Evolutionary conservation across 2,113 vertebrate species (phyloP).

Genomic region (Lucifuga dentata): DNA sequence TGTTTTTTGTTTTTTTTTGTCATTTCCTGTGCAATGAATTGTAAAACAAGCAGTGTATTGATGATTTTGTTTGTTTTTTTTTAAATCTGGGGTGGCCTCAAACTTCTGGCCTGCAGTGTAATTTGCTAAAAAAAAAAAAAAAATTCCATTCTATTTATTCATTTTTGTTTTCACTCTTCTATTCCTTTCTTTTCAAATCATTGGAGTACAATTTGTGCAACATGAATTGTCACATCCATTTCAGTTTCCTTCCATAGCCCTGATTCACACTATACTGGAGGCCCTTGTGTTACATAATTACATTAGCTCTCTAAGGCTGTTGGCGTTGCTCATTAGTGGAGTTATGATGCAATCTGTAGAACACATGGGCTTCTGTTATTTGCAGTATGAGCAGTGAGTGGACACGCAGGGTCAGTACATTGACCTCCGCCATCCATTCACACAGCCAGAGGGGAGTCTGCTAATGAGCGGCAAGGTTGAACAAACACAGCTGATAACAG

Average conservation of each 20-base stretch:
- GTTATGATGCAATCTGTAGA: constrained; percentile 70
- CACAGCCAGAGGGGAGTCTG: constrained; percentile 62
- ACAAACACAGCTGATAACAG: constrained; percentile 71
- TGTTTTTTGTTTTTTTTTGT: too few relatives aligned
- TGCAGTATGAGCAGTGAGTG: constrained; percentile 59
- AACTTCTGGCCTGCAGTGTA: too few relatives aligned
- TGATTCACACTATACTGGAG: constrained; percentile 23
- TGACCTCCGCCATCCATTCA: constrained; percentile 62
- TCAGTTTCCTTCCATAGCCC: constrained; percentile 31
- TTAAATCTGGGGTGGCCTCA: too few relatives aligned
- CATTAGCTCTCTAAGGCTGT: constrained; percentile 74
- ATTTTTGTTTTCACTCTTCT: not conserved
- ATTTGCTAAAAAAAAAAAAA: too few relatives aligned
- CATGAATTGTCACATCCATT: constrained; percentile 68
- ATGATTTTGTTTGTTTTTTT: too few relatives aligned
- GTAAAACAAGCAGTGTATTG: too few relatives aligned
- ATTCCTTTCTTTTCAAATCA: constrained; percentile 2
- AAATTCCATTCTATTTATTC: not conserved
- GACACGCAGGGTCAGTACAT: constrained; percentile 67
- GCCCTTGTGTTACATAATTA: constrained; percentile 76
- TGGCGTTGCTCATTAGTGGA: constrained; percentile 68
- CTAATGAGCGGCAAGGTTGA: constrained; percentile 78
- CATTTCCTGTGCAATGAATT: too few relatives aligned
- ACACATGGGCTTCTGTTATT: constrained; percentile 74
- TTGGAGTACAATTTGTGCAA: constrained; percentile 1